Percentiles rank a stretch among this genome's conserved stretches.
Conservation (phyloP, 2,113 vertebrate genomes). For the Rostratula benghalensis region DNA sequence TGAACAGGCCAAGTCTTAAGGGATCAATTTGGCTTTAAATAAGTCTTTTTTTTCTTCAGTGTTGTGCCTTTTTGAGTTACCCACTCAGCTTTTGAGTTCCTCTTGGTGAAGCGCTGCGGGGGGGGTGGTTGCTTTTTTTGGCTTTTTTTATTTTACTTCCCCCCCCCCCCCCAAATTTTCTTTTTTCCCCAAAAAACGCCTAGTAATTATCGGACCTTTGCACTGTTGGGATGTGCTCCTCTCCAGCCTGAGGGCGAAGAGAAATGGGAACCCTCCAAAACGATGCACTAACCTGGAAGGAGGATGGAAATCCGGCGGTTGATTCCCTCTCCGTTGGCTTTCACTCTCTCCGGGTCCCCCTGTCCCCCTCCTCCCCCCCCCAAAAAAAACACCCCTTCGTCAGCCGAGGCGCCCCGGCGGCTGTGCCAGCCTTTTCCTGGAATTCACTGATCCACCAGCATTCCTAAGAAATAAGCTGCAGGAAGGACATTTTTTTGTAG, state of each 20-base stretch:
- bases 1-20: constrained; percentile 2
- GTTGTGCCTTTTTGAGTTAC: constrained; percentile 68
- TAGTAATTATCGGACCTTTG: constrained; percentile 61
- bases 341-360: not conserved
- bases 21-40: not conserved
- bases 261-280: constrained; percentile 20
- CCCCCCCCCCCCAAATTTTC: too few relatives aligned
- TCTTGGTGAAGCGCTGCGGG: constrained; percentile 35
- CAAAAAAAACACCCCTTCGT: too few relatives aligned
- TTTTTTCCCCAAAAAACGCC: not conserved
- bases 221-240: constrained; percentile 67
- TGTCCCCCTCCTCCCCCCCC: not conserved
- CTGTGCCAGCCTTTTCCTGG: constrained; percentile 44
- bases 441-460: constrained; percentile 77
- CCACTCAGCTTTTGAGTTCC: too few relatives aligned
- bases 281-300: constrained; percentile 52
- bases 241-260: constrained; percentile 42
- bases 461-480: constrained; percentile 53
- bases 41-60: not conserved
- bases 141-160: too few relatives aligned
- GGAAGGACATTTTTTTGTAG: constrained; percentile 21
- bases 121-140: not conserved
- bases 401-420: not conserved
- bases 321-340: not conserved
- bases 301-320: not conserved